Evolutionary conservation across 2,888 invertebrate species (phyloP).

Genomic region (Oscheius sp.): DNA sequence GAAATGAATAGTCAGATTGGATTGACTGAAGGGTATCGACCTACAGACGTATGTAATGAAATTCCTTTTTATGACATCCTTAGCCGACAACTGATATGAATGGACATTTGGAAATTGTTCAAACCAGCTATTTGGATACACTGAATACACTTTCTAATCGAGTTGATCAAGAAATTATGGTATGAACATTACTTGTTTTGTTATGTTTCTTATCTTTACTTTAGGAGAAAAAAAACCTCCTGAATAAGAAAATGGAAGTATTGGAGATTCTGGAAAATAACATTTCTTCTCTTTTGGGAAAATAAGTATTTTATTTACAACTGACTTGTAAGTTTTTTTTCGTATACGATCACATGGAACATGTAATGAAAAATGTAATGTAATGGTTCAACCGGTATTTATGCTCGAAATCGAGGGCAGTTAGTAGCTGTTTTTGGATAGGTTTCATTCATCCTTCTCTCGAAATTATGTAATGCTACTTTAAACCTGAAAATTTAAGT

Average conservation of each 20-base stretch:
- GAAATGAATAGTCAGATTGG: not conserved
- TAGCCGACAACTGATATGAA: conserved; percentile 1
- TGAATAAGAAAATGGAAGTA: not conserved
- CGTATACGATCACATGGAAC: no score
- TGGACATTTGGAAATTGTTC: conserved; percentile 1
- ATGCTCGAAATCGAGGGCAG: no score
- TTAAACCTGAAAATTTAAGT: not conserved
- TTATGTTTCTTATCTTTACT: not conserved
- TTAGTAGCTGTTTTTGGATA: not conserved
- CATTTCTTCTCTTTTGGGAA: not conserved
- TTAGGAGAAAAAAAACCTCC: not conserved
- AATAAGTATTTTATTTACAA: no score
- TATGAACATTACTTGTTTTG: not conserved
- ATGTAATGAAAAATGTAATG: no score
- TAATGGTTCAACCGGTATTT: no score
- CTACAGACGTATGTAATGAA: not conserved
- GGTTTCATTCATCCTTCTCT: not conserved
- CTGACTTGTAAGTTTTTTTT: no score
- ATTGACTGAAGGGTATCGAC: conserved; percentile 5
- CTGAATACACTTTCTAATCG: not conserved
- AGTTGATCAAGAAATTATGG: not conserved
- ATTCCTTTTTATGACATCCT: not conserved
- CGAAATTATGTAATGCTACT: not conserved
- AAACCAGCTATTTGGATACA: not conserved
- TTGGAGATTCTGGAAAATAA: not conserved